Evolutionary conservation across 2,113 vertebrate species (phyloP), one percentile per base, ranked within the genome.

Genomic region (Anseranas semipalmata): DNA sequence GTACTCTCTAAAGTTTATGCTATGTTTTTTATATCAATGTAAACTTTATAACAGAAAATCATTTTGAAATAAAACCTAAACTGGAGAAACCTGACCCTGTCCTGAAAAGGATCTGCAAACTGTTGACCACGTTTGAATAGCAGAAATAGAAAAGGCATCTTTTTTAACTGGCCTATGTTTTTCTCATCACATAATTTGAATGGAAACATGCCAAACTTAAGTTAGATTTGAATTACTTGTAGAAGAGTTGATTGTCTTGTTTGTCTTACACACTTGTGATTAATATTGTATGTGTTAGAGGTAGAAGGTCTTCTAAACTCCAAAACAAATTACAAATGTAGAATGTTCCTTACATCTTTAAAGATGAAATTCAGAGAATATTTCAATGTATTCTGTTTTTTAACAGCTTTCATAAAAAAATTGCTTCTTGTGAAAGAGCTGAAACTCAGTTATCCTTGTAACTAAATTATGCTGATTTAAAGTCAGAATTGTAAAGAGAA

Each of bases 181-280:
- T 97, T 97, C 37, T 96, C 96, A 79, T 85, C 90, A 24, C 80
- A 65, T 73, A 98, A 97, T 97, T 98, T 73, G 81, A 95, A 92
- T 86, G 12, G 32, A 93, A 90, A 48, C 11, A 56, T 66, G 70
- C 4, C 53, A 71, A 62, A 53, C 15, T 66, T n/a, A 39, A 43
- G 60, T 72, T 83, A 10, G 4, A 28, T 32, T 53, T 59, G n/a
- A 87, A 43, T 73, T 91, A 65, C 71, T 83, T 6, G 52, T 32
- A 30, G 33, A 76, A 39, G 39, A 73, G 22, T 5, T 89, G 30
- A 17, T 50, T 70, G 24, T 68, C 16, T 24, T 27, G 16, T 65
- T 77, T 88, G 25, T 83, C 41, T 70, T 32, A 70, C 13, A 27
- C 8, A 37, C 67, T 30, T 46, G 25, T 15, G 82, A 33, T 37